Base-by-base conservation (phyloP, 2,888 invertebrate genomes). In the Erebia aethiops region DNA sequence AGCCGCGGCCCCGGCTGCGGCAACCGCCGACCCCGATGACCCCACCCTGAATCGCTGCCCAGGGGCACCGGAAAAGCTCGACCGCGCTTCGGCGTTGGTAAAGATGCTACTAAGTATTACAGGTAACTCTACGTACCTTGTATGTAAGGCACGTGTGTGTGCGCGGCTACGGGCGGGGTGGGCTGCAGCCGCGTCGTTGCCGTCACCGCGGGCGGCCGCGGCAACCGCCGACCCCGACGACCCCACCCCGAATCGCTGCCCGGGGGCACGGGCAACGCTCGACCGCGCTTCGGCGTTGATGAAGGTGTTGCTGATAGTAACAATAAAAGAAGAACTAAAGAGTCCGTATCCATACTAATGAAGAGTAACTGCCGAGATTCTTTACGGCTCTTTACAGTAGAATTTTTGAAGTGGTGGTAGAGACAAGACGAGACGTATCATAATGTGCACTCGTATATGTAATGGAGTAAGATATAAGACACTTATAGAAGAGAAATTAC, bases 131-230 rank as follows among this genome's bases (percentile, higher is more conserved):
- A 46, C 4, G 46, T 46, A 91, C 92, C 92, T 77, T 89, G 84
- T 84, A 86, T 82, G 87, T 92, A 92, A 93, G 92, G 92, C 92
- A 93, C 92, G 84, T 90, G 79, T 78, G 87, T 82, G 81, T 80
- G 81, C 74, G 87, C 80, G 71, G 84, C 78, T 54, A 86, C 80
- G 71, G 83, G 78, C 43, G 76, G 77, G 70, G 79, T 79, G 69
- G 82, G 74, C 70, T 83, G 81, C 60, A 82, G 85, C 56, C 81
- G 82, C 49, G 82, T 60, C 60, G 84, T 76, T 70, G 89, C 87
- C 35, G 90, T 84, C 62, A 82, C 82, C 57, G 84, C 78, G 70
- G 91, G 89, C 21, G 90, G 92, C 58, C 87, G 89, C 11, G 92
- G 91, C 70, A 92, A 80, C 46, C 93, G 88, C 10, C 93, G 88